These are phyloP conservation scores for Corythornis madagascariensis DNA, from an alignment of 2,113 vertebrate genomes.

Conservation along the genomic window DNA sequence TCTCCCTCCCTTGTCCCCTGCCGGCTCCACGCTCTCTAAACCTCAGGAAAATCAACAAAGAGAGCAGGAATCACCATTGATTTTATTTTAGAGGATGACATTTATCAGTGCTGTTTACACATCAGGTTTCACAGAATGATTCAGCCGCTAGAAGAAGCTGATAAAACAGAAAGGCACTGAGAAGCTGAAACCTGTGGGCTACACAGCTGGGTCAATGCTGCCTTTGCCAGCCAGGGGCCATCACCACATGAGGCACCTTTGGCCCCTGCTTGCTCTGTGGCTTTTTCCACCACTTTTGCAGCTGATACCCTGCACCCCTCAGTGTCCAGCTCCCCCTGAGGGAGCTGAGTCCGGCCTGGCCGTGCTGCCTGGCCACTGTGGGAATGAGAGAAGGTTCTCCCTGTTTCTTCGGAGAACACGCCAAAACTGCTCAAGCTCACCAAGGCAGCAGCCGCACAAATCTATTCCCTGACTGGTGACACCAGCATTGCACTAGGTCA, in stretches of 20 bases:
- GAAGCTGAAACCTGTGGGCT: no score
- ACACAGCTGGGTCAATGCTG: no score
- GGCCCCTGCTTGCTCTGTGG: rapidly evolving
- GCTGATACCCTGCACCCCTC: rapidly evolving
- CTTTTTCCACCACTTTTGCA: background rate
- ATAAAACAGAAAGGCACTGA: background rate
- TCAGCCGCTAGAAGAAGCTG: background rate
- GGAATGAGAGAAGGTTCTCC: no score
- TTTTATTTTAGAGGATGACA: background rate
- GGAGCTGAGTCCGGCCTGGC: rapidly evolving
- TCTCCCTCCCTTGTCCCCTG: background rate
- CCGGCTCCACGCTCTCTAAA: background rate
- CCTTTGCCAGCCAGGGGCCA: rapidly evolving
- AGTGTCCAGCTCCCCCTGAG: rapidly evolving
- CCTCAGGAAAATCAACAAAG: background rate
- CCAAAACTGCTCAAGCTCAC: rapidly evolving
- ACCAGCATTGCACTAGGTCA: background rate
- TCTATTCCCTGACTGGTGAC: background rate
- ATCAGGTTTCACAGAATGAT: background rate
- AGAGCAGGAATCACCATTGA: background rate
- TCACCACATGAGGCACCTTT: background rate
- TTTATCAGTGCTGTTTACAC: background rate
- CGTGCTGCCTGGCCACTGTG: rapidly evolving
- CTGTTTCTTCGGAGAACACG: rapidly evolving
- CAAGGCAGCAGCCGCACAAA: background rate